Conservation (phyloP, 2,113 vertebrate genomes). For the Eulemur macaco region DNA sequence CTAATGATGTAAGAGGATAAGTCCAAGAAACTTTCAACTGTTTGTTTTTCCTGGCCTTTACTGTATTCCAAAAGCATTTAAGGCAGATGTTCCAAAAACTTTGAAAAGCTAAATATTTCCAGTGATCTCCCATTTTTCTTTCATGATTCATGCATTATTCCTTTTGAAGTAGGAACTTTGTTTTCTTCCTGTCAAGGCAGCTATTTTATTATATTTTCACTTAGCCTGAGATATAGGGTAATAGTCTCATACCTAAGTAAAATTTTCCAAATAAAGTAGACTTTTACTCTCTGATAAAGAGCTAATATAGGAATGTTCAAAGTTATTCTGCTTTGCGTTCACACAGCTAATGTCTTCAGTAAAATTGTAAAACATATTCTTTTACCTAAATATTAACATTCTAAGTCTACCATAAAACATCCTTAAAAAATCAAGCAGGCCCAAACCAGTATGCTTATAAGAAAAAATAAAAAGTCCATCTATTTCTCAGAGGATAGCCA, state of each 20-base stretch:
- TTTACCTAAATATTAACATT: slow-evolving; percentile 46
- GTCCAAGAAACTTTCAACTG: slow-evolving; percentile 32
- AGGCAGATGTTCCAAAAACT: slow-evolving; percentile 27
- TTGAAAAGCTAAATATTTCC: slow-evolving; percentile 48
- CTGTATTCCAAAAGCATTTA: slow-evolving; percentile 38
- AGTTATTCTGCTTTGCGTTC: slow-evolving; percentile 27
- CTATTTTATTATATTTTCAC: slow-evolving; percentile 49
- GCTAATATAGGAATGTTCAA: slow-evolving; percentile 7
- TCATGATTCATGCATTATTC: slow-evolving; percentile 37
- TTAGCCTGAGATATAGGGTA: slow-evolving; percentile 33
- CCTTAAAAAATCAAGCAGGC: slow-evolving; percentile 17
- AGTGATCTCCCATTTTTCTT: slow-evolving; percentile 33
- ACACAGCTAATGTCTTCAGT: slow-evolving; percentile 5
- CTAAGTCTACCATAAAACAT: slow-evolving; percentile 6
- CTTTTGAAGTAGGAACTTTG: slow-evolving; percentile 28
- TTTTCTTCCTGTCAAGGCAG: slow-evolving; percentile 48
- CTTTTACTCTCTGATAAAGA: slow-evolving; percentile 13
- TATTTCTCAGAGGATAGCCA: slow-evolving; percentile 15
- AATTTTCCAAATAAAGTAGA: slow-evolving; percentile 46
- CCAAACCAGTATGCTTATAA: slow-evolving; percentile 2
- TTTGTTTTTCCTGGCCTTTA: slow-evolving; percentile 39
- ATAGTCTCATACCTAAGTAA: background rate
- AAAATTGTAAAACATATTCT: slow-evolving; percentile 15
- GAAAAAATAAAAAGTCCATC: background rate
- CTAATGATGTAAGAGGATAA: background rate